These are phyloP conservation scores for Myotis findleyi DNA, from an alignment of 2,797 vertebrate species.

Conservation along the genomic window DNA sequence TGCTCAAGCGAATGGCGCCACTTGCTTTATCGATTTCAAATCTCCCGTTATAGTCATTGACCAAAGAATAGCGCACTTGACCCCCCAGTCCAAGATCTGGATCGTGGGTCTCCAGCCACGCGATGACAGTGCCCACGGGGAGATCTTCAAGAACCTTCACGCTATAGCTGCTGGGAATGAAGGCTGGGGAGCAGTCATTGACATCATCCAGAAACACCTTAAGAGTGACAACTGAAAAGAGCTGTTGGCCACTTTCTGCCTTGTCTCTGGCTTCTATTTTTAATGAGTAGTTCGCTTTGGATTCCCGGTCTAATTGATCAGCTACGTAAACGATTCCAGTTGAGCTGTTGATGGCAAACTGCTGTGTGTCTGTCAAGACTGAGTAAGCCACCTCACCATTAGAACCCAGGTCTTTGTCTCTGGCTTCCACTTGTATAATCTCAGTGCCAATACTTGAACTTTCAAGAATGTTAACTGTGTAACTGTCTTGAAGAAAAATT, in stretches of 20 bases:
- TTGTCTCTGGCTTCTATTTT: constrained; percentile 97
- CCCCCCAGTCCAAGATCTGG: constrained; percentile 96
- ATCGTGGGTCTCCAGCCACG: constrained; percentile 97
- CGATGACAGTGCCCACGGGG: constrained; percentile 95
- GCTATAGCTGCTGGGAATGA: constrained; percentile 94
- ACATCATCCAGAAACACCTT: constrained; percentile 94
- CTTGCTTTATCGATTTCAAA: constrained; percentile 96
- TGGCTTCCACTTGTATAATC: constrained; percentile 96
- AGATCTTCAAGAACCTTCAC: constrained; percentile 96
- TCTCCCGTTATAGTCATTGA: constrained; percentile 94
- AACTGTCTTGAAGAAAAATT: constrained; percentile 94
- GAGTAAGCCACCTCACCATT: constrained; percentile 95
- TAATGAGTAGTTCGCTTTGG: constrained; percentile 91
- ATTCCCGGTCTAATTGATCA: constrained; percentile 95
- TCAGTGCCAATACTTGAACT: constrained; percentile 95
- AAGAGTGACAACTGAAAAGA: constrained; percentile 92
- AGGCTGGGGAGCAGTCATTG: constrained; percentile 97
- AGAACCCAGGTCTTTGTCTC: constrained; percentile 94
- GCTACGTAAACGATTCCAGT: constrained; percentile 95
- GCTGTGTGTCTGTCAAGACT: constrained; percentile 93
- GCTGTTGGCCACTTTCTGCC: constrained; percentile 92
- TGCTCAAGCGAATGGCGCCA: constrained; percentile 94
- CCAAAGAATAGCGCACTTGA: constrained; percentile 95
- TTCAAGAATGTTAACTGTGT: constrained; percentile 93
- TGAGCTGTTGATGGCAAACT: constrained; percentile 95